A percentile compares a stretch with the other conserved stretches of the same genome.
Evolutionary conservation across 2,113 vertebrate genomes (phyloP).

Genomic region (Dipodomys spectabilis): DNA sequence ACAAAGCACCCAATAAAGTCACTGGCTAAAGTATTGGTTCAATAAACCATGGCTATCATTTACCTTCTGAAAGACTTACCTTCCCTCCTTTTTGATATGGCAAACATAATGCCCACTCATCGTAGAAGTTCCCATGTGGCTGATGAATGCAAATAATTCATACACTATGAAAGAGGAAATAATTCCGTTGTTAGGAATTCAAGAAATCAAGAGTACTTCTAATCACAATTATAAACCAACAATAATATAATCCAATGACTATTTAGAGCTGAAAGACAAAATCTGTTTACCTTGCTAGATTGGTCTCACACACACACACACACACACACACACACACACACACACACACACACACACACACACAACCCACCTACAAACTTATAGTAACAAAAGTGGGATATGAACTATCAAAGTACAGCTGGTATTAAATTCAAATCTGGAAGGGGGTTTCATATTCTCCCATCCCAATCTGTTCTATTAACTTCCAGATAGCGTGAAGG

Average conservation of each 20-base stretch:
- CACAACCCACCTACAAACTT: neutral
- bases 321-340: conserved; percentile 3
- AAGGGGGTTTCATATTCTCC: neutral
- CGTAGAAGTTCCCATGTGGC: conserved; percentile 98
- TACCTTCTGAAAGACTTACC: conserved; percentile 87
- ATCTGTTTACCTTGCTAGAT: neutral
- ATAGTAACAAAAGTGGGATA: neutral
- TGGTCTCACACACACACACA: neutral
- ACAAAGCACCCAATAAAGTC: neutral
- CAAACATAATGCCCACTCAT: conserved; percentile 99
- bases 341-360: neutral
- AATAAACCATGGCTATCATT: neutral
- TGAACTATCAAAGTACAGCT: neutral
- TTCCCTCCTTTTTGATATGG: conserved; percentile 98
- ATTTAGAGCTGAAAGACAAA: conserved; percentile 5
- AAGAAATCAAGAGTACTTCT: neutral
- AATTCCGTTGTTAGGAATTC: conserved; percentile 40
- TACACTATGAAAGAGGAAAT: conserved; percentile 89
- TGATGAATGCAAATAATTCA: conserved; percentile 97
- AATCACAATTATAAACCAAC: neutral
- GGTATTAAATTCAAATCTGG: neutral
- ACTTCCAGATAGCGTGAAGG: neutral
- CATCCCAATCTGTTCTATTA: neutral
- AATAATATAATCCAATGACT: neutral
- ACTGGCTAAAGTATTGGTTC: neutral